Evolutionary conservation across 2,113 vertebrate species (phyloP).

Genomic region (Calyptomena viridis): DNA sequence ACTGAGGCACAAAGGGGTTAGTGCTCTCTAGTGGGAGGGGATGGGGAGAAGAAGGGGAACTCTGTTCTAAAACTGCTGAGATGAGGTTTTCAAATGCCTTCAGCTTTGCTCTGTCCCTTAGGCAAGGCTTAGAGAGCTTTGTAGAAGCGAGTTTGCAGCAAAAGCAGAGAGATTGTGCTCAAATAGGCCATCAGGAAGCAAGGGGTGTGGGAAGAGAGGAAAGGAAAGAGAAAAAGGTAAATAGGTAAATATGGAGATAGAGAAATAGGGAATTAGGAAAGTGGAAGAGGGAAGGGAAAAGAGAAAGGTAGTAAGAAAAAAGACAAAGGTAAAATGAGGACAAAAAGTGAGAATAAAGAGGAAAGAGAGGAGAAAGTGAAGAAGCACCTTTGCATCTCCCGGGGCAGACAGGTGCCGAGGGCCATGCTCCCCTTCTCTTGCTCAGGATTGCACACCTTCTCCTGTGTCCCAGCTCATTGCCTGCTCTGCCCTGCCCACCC

Average conservation of each 20-base stretch:
- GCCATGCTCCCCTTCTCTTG: fast-evolving
- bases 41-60: background rate
- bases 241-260: too few species aligned
- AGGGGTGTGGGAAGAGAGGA: background rate
- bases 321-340: background rate
- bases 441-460: background rate
- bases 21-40: background rate
- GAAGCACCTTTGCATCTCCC: background rate
- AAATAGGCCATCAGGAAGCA: background rate
- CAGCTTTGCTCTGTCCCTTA: background rate
- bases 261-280: background rate
- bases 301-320: background rate
- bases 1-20: background rate
- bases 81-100: background rate
- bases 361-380: background rate
- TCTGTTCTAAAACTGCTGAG: background rate
- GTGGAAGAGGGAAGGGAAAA: background rate
- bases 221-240: background rate
- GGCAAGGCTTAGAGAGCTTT: background rate
- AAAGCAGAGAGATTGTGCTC: background rate
- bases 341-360: background rate
- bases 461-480: background rate
- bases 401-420: fast-evolving
- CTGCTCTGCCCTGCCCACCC: background rate
- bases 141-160: background rate